Evolutionary conservation across 2,888 invertebrate species (phyloP).

Genomic region (Erebia palarica): DNA sequence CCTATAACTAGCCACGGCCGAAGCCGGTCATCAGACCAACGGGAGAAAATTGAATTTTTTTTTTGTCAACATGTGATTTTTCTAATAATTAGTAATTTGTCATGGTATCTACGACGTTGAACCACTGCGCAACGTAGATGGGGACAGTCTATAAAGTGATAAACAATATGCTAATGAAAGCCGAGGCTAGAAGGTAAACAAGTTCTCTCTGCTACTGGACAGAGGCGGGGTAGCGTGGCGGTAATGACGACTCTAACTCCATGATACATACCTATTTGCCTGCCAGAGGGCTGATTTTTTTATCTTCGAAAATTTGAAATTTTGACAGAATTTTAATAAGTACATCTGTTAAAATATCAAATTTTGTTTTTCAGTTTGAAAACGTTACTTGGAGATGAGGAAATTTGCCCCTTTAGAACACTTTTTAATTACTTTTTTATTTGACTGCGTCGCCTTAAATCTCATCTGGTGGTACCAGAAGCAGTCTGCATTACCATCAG

Average conservation of each 20-base stretch:
- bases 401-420: too few relatives aligned
- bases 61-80: slow-evolving; percentile 16
- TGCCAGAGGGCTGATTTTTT: not conserved
- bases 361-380: too few relatives aligned
- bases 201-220: slow-evolving; percentile 51
- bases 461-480: too few relatives aligned
- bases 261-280: not conserved
- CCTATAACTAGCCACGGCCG: too few relatives aligned
- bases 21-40: too few relatives aligned
- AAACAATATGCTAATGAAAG: slow-evolving; percentile 71
- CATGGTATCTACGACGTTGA: slow-evolving; percentile 23
- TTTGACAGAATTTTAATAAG: too few relatives aligned
- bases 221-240: slow-evolving; percentile 72
- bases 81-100: slow-evolving; percentile 35
- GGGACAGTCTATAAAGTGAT: slow-evolving; percentile 36
- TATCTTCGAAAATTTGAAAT: too few relatives aligned
- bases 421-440: too few relatives aligned
- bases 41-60: not conserved
- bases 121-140: slow-evolving; percentile 47
- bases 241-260: not conserved
- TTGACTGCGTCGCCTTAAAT: too few relatives aligned
- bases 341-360: too few relatives aligned
- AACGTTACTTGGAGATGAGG: too few relatives aligned
- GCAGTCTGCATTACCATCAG: too few relatives aligned
- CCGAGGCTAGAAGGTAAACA: slow-evolving; percentile 50